phyloP scores from a whole-genome alignment of 1,140 invertebrate species.

The Calliopsis andreniformis region DNA sequence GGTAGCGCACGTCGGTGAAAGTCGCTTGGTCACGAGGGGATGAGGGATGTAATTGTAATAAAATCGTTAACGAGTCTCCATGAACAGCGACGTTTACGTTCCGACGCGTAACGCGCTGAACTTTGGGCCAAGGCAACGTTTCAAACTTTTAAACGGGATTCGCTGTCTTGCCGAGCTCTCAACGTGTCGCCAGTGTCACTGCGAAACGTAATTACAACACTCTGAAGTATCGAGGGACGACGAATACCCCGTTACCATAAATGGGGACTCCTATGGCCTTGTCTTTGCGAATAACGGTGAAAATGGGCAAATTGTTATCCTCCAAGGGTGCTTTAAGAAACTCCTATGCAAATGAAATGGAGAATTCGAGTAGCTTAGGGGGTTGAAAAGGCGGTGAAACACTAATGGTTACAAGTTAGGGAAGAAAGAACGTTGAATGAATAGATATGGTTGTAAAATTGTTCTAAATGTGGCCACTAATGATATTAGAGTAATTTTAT shows the following conservation, averaged over 20 bases:
- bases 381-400: too few relatives aligned
- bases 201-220: constrained; percentile 10
- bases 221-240: not conserved
- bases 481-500: too few relatives aligned
- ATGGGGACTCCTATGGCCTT: too few relatives aligned
- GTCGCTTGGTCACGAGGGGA: not conserved
- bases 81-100: not conserved
- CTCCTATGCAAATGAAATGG: too few relatives aligned
- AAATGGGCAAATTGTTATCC: not conserved
- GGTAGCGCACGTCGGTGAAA: not conserved
- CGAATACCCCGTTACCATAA: not conserved
- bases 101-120: not conserved
- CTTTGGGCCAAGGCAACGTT: not conserved
- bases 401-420: too few relatives aligned
- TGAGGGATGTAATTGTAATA: not conserved
- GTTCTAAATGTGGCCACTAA: too few relatives aligned
- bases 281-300: not conserved
- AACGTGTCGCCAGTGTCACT: not conserved
- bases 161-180: not conserved
- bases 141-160: not conserved
- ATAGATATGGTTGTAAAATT: too few relatives aligned
- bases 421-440: too few relatives aligned
- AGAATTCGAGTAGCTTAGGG: too few relatives aligned
- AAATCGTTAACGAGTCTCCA: constrained; percentile 1
- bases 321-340: too few relatives aligned